Percentiles rank a stretch among this genome's conserved stretches.
Evolutionary conservation across 2,797 vertebrate genomes (phyloP).

Genomic region (Trachops cirrhosus): DNA sequence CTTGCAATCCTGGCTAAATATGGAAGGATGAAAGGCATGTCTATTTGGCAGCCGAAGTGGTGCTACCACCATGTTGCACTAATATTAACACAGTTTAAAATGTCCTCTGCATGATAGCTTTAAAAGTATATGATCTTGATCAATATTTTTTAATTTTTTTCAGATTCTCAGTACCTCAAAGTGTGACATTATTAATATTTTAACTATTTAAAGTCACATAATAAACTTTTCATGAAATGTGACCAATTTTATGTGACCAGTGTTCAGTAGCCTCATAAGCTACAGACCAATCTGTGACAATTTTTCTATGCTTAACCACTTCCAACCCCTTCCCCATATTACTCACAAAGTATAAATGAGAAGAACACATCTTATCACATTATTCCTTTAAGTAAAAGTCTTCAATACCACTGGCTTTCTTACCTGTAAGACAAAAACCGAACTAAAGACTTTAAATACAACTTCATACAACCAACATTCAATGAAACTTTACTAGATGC

Average conservation of each 20-base stretch:
- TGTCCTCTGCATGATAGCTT: neutral
- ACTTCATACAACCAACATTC: neutral
- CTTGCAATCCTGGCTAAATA: neutral
- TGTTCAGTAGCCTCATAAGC: neutral
- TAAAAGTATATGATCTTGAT: neutral
- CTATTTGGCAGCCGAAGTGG: neutral
- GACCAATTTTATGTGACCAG: neutral
- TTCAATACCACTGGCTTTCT: neutral
- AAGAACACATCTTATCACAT: neutral
- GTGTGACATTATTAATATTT: neutral
- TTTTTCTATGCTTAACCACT: neutral
- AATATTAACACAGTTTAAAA: neutral
- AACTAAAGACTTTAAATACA: neutral
- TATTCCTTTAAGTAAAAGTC: neutral
- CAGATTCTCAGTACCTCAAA: neutral
- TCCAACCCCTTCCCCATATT: neutral
- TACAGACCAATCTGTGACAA: neutral
- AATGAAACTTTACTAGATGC: neutral
- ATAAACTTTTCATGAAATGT: neutral
- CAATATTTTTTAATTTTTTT: neutral
- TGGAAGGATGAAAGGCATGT: neutral
- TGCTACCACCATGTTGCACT: neutral
- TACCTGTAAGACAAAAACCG: neutral
- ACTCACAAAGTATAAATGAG: neutral
- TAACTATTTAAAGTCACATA: neutral